Base-by-base conservation (phyloP, 2,888 invertebrate genomes). In the Geotrupes spiniger region DNA sequence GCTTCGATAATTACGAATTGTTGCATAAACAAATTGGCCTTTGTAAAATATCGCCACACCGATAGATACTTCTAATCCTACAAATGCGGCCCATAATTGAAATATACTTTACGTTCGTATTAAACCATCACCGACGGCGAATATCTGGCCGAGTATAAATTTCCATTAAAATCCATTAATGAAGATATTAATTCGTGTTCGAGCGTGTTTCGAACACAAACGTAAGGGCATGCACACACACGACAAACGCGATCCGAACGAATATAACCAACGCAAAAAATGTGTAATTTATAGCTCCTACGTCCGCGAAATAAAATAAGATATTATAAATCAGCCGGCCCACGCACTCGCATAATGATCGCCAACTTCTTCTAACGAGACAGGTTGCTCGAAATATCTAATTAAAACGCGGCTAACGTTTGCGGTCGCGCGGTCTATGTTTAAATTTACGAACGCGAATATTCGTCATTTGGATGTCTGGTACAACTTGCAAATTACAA, bases 291-390 rank as follows among this genome's bases (percentile, higher is more conserved):
- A 58, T 58, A 37, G 51, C 49, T 46, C 43, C 46, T 47, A 51
- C 51, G 54, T 46, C 49, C 53, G 52, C 47, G 51, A 61, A 62
- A 62, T 63, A 64, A 63, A 62, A 56, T 51, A 51, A 60, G 60
- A 64, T 62, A 49, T 52, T 52, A 58, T 59, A 65, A 66, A 66
- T 66, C 64, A 64, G 51, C 58, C 21, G 21, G 48, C 66, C 65
- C 63, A 65, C 66, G 62, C 63, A 58, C 47, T 54, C 57, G 58
- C 53, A 60, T 58, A 62, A 62, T 65, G 64, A 66, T 64, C 63
- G 66, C 62, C 61, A 59, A 56, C 53, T 52, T 58, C 57, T 57
- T 58, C 57, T 57, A 61, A 61, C 62, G 56, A 61, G 57, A 57
- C 58, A 54, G 56, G 57, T 59, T 60, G 59, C 59, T 62, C 58